phyloP scores from a whole-genome alignment of 2,797 vertebrate genomes.

The Sebastes minor region DNA sequence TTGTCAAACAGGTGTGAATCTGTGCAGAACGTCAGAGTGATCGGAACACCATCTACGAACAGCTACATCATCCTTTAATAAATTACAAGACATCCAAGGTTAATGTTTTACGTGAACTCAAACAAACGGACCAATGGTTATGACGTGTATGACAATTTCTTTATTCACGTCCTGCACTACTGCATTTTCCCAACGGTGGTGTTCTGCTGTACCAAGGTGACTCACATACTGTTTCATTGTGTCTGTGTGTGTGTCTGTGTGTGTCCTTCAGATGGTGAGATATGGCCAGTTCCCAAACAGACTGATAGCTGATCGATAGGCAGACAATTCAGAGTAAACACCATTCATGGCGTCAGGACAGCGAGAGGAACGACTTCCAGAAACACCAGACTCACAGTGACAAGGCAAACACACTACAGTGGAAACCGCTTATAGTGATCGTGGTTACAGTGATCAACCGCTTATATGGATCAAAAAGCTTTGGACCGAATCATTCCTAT shows the following conservation, averaged over 20 bases:
- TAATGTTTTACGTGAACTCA: conserved; percentile 59
- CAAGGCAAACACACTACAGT: not conserved
- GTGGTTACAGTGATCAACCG: no score
- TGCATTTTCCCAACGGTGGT: conserved; percentile 12
- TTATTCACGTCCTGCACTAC: not conserved
- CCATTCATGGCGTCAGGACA: not conserved
- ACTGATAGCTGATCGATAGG: conserved; percentile 16
- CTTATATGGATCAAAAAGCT: no score
- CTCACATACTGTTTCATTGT: conserved; percentile 1
- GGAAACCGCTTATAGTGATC: no score
- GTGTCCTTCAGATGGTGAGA: conserved; percentile 35
- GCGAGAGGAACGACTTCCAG: conserved; percentile 15
- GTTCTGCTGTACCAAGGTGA: conserved; percentile 35
- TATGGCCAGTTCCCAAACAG: conserved; percentile 26
- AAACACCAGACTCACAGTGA: conserved; percentile 5
- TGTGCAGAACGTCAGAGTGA: not conserved
- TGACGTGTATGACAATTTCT: conserved; percentile 3
- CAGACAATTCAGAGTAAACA: conserved; percentile 29
- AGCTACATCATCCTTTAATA: not conserved
- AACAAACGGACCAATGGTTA: conserved; percentile 28
- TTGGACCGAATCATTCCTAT: no score
- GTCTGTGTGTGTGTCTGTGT: not conserved
- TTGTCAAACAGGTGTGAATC: conserved; percentile 17
- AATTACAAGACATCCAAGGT: conserved; percentile 38
- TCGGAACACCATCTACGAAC: not conserved